Percentiles rank a stretch among this genome's conserved stretches.
These are phyloP conservation scores for Sebastes oblongus DNA, from an alignment of 2,797 vertebrate species.

Conservation along the genomic window DNA sequence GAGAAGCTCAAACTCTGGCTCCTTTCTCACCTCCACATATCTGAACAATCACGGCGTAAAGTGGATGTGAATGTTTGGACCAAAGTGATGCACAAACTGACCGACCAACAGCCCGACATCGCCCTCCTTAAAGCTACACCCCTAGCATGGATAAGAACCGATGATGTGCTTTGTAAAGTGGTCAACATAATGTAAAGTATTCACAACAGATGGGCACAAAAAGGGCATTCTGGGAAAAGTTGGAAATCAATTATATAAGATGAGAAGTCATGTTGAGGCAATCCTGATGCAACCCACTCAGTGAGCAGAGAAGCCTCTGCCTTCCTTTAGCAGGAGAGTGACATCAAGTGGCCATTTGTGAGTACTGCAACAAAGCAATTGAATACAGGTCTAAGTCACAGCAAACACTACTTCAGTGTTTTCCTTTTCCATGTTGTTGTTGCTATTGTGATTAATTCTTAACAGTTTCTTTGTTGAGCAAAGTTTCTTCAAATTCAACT, in stretches of 20 bases:
- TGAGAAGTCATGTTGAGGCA: neutral
- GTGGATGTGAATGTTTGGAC: neutral
- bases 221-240: neutral
- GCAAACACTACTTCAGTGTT: neutral
- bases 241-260: neutral
- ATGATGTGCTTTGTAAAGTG: too few species aligned
- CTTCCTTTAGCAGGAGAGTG: neutral
- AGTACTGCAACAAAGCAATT: neutral
- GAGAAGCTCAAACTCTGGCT: neutral
- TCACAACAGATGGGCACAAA: neutral
- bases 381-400: neutral
- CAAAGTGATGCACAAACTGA: rapidly evolving
- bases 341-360: neutral
- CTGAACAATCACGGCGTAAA: neutral
- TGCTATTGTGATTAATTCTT: neutral
- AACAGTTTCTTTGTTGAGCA: too few species aligned
- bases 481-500: too few species aligned
- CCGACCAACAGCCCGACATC: neutral
- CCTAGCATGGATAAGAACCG: neutral
- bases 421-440: neutral
- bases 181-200: neutral
- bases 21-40: neutral
- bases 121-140: rapidly evolving
- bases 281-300: neutral
- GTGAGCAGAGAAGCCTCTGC: too few species aligned